These are phyloP conservation scores for Centruroides sculpturatus DNA, from an alignment of 1,140 invertebrate genomes.

Conservation along the genomic window DNA sequence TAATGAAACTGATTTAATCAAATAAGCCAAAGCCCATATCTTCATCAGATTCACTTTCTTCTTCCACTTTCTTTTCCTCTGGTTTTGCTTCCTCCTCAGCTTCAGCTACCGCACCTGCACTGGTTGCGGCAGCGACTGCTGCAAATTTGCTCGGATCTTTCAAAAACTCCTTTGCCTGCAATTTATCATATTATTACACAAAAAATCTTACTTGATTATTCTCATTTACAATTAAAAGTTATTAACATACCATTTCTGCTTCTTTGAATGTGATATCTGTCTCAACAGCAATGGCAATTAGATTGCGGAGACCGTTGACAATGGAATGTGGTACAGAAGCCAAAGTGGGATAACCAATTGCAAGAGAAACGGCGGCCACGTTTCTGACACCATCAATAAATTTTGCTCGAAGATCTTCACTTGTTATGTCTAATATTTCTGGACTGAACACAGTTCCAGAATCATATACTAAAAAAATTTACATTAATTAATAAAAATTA, in stretches of 20 bases:
- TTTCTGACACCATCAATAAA: conserved; percentile 88
- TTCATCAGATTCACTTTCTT: conserved; percentile 70
- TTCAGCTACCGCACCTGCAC: conserved; percentile 42
- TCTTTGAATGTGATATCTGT: conserved; percentile 92
- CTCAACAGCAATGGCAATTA: conserved; percentile 87
- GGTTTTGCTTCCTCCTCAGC: conserved; percentile 52
- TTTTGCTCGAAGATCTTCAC: conserved; percentile 77
- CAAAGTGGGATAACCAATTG: conserved; percentile 88
- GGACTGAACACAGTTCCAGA: conserved; percentile 96
- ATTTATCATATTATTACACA: not conserved
- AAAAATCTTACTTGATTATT: not conserved
- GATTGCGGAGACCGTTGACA: conserved; percentile 94
- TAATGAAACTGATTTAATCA: conserved; percentile 45
- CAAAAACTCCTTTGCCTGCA: conserved; percentile 33
- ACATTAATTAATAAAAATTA: conserved; percentile 17
- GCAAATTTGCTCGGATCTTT: conserved; percentile 89
- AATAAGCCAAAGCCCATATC: conserved; percentile 96
- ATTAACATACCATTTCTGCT: conserved; percentile 83
- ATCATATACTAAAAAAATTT: conserved; percentile 60
- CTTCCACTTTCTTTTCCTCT: conserved; percentile 57
- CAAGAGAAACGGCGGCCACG: conserved; percentile 82
- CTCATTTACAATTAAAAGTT: conserved; percentile 28
- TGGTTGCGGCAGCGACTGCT: conserved; percentile 32
- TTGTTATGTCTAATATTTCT: conserved; percentile 93
- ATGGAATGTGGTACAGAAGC: conserved; percentile 95